These are phyloP conservation scores for Zhengitettix transpicula DNA, from an alignment of 2,888 invertebrate genomes.

Conservation along the genomic window DNA sequence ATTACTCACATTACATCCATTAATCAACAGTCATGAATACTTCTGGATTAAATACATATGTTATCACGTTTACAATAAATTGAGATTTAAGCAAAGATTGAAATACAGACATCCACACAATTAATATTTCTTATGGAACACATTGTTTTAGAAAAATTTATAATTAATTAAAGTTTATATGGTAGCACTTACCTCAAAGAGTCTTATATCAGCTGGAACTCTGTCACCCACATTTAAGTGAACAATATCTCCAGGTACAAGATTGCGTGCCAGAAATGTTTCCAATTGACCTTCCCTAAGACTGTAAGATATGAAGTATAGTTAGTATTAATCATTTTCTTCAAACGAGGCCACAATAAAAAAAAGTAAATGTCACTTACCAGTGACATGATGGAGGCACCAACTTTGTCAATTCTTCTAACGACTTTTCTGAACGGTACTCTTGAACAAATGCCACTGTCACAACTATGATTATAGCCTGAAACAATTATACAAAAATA, in stretches of 20 bases:
- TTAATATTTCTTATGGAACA: too few species aligned
- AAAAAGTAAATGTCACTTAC: conserved; percentile 29
- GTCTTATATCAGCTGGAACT: conserved; percentile 88
- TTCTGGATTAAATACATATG: too few species aligned
- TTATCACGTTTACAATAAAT: too few species aligned
- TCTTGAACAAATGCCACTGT: conserved; percentile 99
- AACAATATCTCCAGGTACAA: conserved; percentile 95
- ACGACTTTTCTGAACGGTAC: conserved; percentile 94
- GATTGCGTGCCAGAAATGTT: conserved; percentile 80
- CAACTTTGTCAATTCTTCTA: conserved; percentile 90
- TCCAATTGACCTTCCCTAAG: conserved; percentile 73
- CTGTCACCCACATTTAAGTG: conserved; percentile 86
- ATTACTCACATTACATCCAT: too few species aligned
- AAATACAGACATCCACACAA: too few species aligned
- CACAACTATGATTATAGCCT: conserved; percentile 78
- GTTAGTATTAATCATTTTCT: background rate
- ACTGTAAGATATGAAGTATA: conserved; percentile 31
- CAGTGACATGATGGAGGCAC: conserved; percentile 94
- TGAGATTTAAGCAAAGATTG: too few species aligned
- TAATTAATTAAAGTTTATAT: too few species aligned
- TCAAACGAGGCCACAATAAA: background rate
- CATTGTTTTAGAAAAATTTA: too few species aligned
- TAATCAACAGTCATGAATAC: too few species aligned
- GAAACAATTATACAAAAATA: conserved; percentile 9
- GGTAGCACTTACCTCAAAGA: conserved; percentile 50